Percentiles rank a stretch among this genome's conserved stretches.
Evolutionary conservation across 2,113 vertebrate species (phyloP).

Genomic region (Eurystomus gularis): DNA sequence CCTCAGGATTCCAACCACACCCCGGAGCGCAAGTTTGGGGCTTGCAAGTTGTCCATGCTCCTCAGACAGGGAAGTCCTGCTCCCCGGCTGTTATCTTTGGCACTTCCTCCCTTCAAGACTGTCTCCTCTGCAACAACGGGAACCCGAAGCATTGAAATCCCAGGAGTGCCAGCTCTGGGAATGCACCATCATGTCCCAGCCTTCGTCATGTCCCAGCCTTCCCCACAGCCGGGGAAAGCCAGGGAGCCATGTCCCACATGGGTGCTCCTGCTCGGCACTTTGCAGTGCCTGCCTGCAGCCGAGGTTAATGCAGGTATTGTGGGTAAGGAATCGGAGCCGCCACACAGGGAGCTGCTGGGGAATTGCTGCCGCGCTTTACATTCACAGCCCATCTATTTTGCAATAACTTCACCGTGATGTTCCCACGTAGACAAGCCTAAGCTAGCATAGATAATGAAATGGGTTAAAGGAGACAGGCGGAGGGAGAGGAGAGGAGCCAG

Average conservation of each 20-base stretch:
- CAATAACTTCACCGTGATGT: constrained; percentile 61
- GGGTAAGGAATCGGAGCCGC: background rate
- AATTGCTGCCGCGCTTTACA: constrained; percentile 46
- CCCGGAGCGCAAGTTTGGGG: rapidly evolving
- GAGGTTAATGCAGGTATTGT: background rate
- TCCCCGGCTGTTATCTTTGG: background rate
- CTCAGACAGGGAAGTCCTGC: background rate
- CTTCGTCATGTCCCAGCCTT: background rate
- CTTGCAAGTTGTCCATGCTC: background rate
- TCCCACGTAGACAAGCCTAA: constrained; percentile 70
- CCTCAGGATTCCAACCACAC: background rate
- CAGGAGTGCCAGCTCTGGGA: background rate
- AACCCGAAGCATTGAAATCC: background rate
- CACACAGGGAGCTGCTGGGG: constrained; percentile 25
- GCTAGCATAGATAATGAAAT: constrained; percentile 71
- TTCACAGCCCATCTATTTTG: constrained; percentile 69
- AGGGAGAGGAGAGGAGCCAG: constrained; percentile 58
- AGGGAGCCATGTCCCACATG: background rate
- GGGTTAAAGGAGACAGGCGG: constrained; percentile 67
- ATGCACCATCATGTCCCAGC: background rate
- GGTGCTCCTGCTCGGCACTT: background rate
- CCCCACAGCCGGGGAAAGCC: background rate
- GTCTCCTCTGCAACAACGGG: background rate
- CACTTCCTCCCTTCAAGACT: background rate
- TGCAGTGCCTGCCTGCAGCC: background rate